A percentile compares a stretch with the other conserved stretches of the same genome.
These are phyloP conservation scores for Bombyx mandarina DNA, from an alignment of 1,140 invertebrate genomes.

Conservation along the genomic window DNA sequence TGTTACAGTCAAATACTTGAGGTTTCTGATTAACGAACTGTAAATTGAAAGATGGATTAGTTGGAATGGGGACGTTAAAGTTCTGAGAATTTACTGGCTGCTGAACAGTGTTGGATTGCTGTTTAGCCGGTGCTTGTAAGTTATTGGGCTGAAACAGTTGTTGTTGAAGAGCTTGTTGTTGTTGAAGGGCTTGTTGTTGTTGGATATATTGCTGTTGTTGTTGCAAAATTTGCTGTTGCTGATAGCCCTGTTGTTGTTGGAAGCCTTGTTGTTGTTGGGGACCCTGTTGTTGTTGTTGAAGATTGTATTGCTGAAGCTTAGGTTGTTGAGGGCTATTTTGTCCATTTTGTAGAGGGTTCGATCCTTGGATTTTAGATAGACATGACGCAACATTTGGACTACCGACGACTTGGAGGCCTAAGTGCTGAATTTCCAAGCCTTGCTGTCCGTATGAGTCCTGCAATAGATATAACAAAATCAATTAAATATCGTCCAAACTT, in stretches of 20 bases:
- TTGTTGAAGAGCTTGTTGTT: constrained; percentile 5
- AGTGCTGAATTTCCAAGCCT: constrained; percentile 12
- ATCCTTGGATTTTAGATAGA: too few species aligned
- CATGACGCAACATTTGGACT: too few species aligned
- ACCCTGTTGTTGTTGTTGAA: constrained; percentile 9
- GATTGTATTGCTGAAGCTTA: constrained; percentile 8
- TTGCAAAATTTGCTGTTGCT: too few species aligned
- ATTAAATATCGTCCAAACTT: background rate
- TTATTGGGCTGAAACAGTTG: constrained; percentile 3
- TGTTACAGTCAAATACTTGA: background rate
- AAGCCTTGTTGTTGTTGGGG: constrained; percentile 5
- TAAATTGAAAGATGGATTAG: background rate
- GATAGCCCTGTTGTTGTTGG: background rate
- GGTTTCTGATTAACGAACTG: constrained; percentile 5
- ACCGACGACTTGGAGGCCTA: constrained; percentile 4
- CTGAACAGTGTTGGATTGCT: constrained; percentile 4
- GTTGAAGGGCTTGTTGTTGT: constrained; percentile 4
- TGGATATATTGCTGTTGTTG: constrained; percentile 2
- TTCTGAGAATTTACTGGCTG: constrained; percentile 8
- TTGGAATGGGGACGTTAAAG: constrained; percentile 3
- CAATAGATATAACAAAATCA: background rate
- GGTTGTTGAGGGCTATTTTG: background rate
- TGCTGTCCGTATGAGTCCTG: constrained; percentile 20
- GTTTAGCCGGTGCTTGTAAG: constrained; percentile 5
- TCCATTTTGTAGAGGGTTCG: too few species aligned